Evolutionary conservation across 2,888 invertebrate species (phyloP), one percentile per base, ranked within the genome.

Genomic region (Hoplodrina ambigua): DNA sequence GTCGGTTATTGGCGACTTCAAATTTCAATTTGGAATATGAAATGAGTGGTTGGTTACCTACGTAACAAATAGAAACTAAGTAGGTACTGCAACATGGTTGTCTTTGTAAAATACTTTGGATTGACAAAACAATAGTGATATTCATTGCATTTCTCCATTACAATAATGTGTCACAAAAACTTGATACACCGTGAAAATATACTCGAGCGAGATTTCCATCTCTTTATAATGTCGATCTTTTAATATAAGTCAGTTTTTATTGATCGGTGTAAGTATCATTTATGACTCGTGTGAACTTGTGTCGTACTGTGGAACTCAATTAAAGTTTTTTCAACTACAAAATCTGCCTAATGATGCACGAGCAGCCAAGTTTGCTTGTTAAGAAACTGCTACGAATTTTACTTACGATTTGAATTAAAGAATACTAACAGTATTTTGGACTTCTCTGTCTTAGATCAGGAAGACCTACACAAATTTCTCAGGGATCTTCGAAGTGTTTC

Each of bases 111-210:
- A 64, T 19, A 19, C 25, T 20, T 11, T 52, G 25, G 52, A 55
- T 61, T 61, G 64, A 55, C 64, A 55, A 49, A 64, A 77, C 75
- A 77, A 80, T 80, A 49, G 75, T 46, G 54, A 25, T 52, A 62
- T 25, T 54, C 13, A 11, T 58, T 41, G 19, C 49, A 59, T 69
- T 64, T 80, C 69, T 64, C 75, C 10, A n/a, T 61, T 53, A 74
- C 58, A 79, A 79, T 55, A 74, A 69, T 55, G 58, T 55, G 11
- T n/a, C 49, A 70, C 52, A 78, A 66, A 75, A 75, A 68, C 55
- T 30, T 37, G 0, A 20, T 19, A 17, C n/a, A 60, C 1, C 37
- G 56, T 49, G 75, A 70, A 62, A 69, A 65, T 50, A 46, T 30
- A 46, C 30, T 44, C 52, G 46, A 52, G 20, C 17, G 41, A 55